Evolutionary conservation across 1,140 invertebrate species (phyloP).

Genomic region (Andricus grossulariae): DNA sequence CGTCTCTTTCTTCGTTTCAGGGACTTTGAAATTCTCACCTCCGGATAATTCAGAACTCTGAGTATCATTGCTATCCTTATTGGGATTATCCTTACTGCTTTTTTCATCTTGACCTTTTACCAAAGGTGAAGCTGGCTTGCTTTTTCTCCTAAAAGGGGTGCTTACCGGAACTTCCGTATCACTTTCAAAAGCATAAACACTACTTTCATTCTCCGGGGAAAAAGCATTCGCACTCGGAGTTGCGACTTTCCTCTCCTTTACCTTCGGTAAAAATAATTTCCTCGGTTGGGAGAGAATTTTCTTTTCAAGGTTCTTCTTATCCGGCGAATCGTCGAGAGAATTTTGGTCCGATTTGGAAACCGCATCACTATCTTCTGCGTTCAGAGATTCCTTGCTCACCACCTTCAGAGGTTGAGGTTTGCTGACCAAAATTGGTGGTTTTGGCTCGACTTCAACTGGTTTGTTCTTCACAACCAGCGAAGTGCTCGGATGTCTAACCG

Average conservation of each 20-base stretch:
- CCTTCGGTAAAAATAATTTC: slow-evolving; percentile 76
- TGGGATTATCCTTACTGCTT: slow-evolving; percentile 27
- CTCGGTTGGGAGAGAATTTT: slow-evolving; percentile 75
- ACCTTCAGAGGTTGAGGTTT: neutral
- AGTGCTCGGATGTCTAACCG: neutral
- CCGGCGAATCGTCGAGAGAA: slow-evolving; percentile 55
- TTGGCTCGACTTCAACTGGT: neutral
- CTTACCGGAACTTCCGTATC: slow-evolving; percentile 76
- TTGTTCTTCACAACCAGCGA: neutral
- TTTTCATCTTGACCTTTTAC: slow-evolving; percentile 33
- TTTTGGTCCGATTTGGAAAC: slow-evolving; percentile 56
- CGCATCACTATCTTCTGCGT: slow-evolving; percentile 55
- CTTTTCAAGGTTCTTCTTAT: slow-evolving; percentile 69
- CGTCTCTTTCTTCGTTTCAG: neutral
- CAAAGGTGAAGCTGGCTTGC: slow-evolving; percentile 40
- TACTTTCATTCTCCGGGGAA: slow-evolving; percentile 83
- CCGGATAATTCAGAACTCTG: slow-evolving; percentile 38
- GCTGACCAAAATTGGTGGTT: neutral
- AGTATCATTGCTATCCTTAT: slow-evolving; percentile 33
- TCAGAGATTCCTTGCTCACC: slow-evolving; percentile 43
- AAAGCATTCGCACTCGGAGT: slow-evolving; percentile 79
- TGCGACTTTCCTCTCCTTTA: slow-evolving; percentile 71
- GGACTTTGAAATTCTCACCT: slow-evolving; percentile 2
- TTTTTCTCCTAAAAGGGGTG: slow-evolving; percentile 78
- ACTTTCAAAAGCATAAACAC: slow-evolving; percentile 84